Percentiles rank a stretch among this genome's conserved stretches.
Conservation (phyloP, 2,888 invertebrate genomes). For the Aleiodes leptofemur region DNA sequence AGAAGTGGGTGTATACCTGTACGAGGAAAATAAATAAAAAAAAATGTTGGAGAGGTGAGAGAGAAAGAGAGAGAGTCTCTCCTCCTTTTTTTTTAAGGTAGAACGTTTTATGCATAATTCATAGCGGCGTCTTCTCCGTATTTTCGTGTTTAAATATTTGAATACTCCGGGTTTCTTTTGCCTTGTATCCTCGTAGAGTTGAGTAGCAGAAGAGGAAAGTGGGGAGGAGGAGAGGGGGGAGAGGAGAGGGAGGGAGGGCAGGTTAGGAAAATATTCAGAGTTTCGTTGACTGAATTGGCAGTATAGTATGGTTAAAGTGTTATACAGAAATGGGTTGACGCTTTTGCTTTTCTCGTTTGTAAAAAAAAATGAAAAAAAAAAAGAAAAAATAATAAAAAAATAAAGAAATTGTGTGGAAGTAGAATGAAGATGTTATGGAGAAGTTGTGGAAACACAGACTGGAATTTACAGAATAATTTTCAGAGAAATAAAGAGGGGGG, state of each 20-base stretch:
- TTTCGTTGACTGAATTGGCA: conserved; percentile 52
- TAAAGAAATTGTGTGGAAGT: not conserved
- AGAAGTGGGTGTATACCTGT: not conserved
- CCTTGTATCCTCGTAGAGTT: too few relatives aligned
- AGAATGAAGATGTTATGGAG: not conserved
- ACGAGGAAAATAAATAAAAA: conserved; percentile 45
- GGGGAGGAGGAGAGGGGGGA: not conserved
- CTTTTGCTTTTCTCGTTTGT: conserved; percentile 1
- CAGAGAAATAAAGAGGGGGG: conserved; percentile 17
- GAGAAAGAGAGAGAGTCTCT: conserved; percentile 3
- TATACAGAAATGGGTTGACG: conserved; percentile 8
- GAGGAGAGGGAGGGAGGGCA: conserved; percentile 20
- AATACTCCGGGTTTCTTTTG: conserved; percentile 60
- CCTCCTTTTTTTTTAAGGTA: conserved; percentile 49
- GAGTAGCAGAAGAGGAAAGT: conserved; percentile 1
- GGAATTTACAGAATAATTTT: conserved; percentile 14
- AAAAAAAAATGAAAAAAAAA: not conserved
- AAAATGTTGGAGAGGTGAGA: conserved; percentile 46
- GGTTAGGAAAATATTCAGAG: conserved; percentile 68
- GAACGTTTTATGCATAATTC: conserved; percentile 72
- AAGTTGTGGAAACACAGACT: not conserved
- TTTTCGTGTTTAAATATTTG: conserved; percentile 75
- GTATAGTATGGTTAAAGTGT: conserved; percentile 5
- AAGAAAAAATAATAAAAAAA: not conserved
- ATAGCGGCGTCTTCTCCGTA: conserved; percentile 69